These are phyloP conservation scores for Psittacula cyanocephala DNA, from an alignment of 2,113 vertebrate species.

Conservation along the genomic window DNA sequence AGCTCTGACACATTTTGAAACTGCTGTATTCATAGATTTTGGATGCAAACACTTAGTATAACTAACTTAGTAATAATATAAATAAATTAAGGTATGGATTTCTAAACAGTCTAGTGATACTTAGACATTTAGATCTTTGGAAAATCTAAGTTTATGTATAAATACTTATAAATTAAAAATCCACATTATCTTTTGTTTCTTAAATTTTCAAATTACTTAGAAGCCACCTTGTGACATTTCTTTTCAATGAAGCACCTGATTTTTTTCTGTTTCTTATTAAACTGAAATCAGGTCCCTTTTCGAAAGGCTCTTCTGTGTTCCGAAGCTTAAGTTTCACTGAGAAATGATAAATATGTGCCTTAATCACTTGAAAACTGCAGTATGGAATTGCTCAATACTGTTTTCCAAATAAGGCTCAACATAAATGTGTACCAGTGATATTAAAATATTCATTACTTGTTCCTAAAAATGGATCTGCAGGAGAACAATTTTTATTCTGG, in stretches of 20 bases:
- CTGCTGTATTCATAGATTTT: background rate
- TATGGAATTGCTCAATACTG: background rate
- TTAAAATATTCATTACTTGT: background rate
- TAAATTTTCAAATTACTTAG: background rate
- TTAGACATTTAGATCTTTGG: background rate
- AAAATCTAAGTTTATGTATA: background rate
- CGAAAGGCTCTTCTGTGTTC: background rate
- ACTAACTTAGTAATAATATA: background rate
- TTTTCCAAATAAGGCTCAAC: background rate
- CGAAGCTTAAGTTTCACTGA: background rate
- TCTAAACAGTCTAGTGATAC: background rate
- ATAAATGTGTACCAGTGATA: background rate
- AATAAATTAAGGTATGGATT: background rate
- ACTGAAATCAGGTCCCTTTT: background rate
- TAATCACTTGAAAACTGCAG: background rate
- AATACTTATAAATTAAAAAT: background rate
- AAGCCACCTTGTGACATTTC: background rate
- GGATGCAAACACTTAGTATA: background rate
- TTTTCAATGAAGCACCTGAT: background rate
- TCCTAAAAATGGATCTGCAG: background rate
- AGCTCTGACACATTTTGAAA: background rate
- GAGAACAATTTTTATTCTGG: background rate
- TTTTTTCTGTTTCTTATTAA: background rate
- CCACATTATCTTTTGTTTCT: background rate
- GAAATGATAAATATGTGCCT: background rate